These are phyloP conservation scores for Geopemphigus sp. DNA, from an alignment of 1,140 invertebrate species.

Conservation along the genomic window DNA sequence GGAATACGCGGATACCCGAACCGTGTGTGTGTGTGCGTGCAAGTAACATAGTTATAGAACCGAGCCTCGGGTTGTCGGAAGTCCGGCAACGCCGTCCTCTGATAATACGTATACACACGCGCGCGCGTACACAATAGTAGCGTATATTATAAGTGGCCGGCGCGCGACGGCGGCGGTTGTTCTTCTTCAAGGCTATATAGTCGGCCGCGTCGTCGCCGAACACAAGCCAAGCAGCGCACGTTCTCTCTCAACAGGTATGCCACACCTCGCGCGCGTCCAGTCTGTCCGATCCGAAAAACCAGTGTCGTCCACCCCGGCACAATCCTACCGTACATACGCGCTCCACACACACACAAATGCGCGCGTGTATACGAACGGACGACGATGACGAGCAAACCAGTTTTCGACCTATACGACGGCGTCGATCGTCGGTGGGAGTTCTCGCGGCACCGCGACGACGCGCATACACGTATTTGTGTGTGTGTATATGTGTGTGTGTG, in stretches of 20 bases:
- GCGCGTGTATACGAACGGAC: neutral
- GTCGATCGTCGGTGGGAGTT: neutral
- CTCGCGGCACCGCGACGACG: neutral
- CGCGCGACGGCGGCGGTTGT: constrained; percentile 34
- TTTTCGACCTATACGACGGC: constrained; percentile 11
- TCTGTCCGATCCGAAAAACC: constrained; percentile 45
- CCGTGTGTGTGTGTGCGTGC: neutral
- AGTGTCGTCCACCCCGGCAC: constrained; percentile 47
- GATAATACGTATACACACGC: constrained; percentile 6
- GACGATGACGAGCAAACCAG: constrained; percentile 28
- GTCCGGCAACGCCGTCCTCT: constrained; percentile 44
- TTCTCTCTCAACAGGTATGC: constrained; percentile 48
- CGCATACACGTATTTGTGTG: no score
- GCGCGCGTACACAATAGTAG: constrained; percentile 22
- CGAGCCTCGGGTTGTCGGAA: constrained; percentile 34
- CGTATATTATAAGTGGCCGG: constrained; percentile 27
- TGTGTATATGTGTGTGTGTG: no score
- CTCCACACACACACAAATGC: neutral
- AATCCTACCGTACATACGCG: neutral
- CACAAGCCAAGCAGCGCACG: neutral
- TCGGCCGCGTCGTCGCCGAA: neutral
- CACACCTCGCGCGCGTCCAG: constrained; percentile 47
- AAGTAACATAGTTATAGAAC: constrained; percentile 35
- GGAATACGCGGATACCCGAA: neutral
- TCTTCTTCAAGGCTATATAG: constrained; percentile 47